Conservation (phyloP, 2,888 invertebrate species). For the Halictus ligatus region DNA sequence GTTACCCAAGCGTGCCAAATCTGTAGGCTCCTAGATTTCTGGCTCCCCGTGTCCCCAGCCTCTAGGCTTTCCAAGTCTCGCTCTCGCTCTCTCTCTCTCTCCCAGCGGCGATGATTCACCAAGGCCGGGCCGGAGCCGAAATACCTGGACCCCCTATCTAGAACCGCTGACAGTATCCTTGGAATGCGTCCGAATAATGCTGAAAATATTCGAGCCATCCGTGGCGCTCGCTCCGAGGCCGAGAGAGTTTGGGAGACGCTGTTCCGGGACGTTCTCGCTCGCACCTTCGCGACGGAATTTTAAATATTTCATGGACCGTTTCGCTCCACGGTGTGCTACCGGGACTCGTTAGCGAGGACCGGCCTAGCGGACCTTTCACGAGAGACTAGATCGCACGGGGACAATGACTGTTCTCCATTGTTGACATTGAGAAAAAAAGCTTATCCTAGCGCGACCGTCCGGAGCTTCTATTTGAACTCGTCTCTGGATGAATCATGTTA, state of each 20-base stretch:
- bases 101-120: neutral
- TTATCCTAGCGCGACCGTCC: neutral
- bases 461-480: neutral
- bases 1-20: neutral
- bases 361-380: neutral
- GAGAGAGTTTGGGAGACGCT: constrained; percentile 53
- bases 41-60: neutral
- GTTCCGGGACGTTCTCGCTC: constrained; percentile 49
- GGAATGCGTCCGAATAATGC: constrained; percentile 9
- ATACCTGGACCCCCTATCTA: constrained; percentile 12
- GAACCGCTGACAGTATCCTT: neutral
- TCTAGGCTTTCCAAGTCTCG: neutral
- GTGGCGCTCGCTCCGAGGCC: neutral
- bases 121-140: neutral
- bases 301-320: neutral
- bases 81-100: neutral
- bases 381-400: neutral
- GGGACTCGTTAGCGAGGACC: neutral
- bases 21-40: neutral
- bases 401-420: neutral
- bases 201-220: constrained; percentile 39
- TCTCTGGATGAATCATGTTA: no score
- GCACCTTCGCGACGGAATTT: constrained; percentile 20
- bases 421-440: neutral
- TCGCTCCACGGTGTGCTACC: neutral